Evolutionary conservation across 1,140 invertebrate species (phyloP).

Genomic region (Philopotamus ludificatus): DNA sequence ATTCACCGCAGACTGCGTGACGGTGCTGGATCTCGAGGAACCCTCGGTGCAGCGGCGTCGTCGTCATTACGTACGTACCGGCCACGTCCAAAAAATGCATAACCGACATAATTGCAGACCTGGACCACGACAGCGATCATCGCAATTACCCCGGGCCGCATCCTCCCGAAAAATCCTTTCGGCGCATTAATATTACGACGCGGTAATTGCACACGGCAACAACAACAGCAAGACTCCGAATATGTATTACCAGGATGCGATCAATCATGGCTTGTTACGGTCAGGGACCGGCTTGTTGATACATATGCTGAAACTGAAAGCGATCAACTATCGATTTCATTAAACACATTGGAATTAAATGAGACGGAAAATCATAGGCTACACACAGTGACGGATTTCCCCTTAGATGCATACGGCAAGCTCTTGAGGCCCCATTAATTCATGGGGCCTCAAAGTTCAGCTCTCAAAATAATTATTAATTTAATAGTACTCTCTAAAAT

Average conservation of each 20-base stretch:
- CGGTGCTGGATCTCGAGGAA: neutral
- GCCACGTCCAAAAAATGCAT: neutral
- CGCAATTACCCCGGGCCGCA: neutral
- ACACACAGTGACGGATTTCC: no score
- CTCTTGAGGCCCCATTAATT: no score
- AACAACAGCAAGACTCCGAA: neutral
- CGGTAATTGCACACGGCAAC: neutral
- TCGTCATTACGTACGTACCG: neutral
- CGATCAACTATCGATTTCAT: no score
- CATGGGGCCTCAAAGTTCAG: no score
- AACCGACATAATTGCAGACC: neutral
- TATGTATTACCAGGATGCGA: neutral
- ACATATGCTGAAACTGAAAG: no score
- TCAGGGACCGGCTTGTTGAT: no score
- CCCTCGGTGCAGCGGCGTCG: neutral
- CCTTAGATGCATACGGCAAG: no score
- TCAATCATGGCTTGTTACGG: no score
- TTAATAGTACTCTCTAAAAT: no score
- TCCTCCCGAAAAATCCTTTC: neutral
- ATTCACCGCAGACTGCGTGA: conserved; percentile 5
- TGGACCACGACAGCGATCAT: neutral
- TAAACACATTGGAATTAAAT: no score
- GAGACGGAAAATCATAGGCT: no score
- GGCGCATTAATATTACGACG: neutral
- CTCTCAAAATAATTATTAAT: no score